Base-by-base conservation (phyloP, 2,113 vertebrate species). In the Ceyx margarethae region DNA sequence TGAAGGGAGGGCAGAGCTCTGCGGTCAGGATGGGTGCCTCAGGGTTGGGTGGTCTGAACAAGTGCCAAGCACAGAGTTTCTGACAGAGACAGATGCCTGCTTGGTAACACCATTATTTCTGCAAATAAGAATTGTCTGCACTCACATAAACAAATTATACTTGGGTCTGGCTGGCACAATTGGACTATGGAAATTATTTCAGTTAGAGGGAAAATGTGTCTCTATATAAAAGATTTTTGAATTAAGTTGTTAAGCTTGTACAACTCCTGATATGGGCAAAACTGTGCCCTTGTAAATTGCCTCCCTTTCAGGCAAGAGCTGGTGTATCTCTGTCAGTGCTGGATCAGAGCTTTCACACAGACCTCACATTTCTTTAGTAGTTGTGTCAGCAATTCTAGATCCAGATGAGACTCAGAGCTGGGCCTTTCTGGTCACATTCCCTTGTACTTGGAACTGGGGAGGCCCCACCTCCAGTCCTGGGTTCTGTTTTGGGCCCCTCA, bases 231-330 rank as follows among this genome's bases (percentile, higher is more conserved):
- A 37, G 31, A 33, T 8, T 81, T 80, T 35, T 83, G 28, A 91
- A 69, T 87, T 57, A 57, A 86, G 60, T 62, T 69, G 45, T 89
- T 85, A 28, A 73, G 60, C 85, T 66, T 62, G 56, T 82, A 60
- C 71, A 80, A 13, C 45, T 92, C 79, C 94, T 67, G 67, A 73
- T 94, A 89, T 67, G 91, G 93, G 45, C 51, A 95, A 85, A 94
- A 80, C 68, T 51, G 56, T 54, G 33, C 48, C 46, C 15, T 0
- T 62, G 20, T 29, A 75, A 58, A 28, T 22, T 71, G 46, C 54
- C 45, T 85, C 31, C 66, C 60, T 87, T 68, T 84, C 58, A 66
- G 74, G 54, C 21, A 2, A 17, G 43, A 58, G 60, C 33, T 79
- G 67, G 42, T 74, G 31, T 22, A 2, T 42, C 11, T 4, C 50